Evolutionary conservation across 2,113 vertebrate species (phyloP).

Genomic region (Urocynchramus pylzowi): DNA sequence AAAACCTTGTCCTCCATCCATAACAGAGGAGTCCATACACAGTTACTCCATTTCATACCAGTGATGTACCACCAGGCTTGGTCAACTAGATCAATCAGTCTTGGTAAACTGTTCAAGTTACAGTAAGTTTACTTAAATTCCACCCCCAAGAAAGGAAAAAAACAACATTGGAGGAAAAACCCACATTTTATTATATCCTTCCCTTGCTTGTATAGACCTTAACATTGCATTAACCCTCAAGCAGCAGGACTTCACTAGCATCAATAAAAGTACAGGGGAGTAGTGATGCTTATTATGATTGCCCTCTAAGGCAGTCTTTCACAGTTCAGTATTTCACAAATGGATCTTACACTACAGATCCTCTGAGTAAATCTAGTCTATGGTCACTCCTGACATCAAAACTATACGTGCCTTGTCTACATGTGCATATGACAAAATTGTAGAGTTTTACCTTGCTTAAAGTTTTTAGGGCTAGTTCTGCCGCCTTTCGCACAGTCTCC

Average conservation of each 20-base stretch:
- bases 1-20: background rate
- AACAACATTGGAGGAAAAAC: background rate
- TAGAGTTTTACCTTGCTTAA: constrained; percentile 88
- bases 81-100: background rate
- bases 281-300: background rate
- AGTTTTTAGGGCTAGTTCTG: constrained; percentile 92
- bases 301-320: background rate
- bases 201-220: background rate
- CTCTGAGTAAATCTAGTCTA: background rate
- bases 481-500: constrained; percentile 96
- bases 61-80: background rate
- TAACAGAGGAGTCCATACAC: background rate
- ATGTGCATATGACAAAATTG: background rate
- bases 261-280: background rate
- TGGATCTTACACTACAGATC: background rate
- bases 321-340: background rate
- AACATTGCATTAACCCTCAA: fast-evolving
- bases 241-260: background rate
- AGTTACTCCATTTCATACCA: background rate
- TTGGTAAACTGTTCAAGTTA: background rate
- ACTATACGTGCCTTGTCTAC: background rate
- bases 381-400: background rate
- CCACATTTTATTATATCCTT: fast-evolving
- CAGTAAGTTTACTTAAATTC: background rate
- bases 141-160: background rate